These are phyloP conservation scores for Amphiduros pacificus DNA, from an alignment of 2,888 invertebrate species.

Conservation along the genomic window DNA sequence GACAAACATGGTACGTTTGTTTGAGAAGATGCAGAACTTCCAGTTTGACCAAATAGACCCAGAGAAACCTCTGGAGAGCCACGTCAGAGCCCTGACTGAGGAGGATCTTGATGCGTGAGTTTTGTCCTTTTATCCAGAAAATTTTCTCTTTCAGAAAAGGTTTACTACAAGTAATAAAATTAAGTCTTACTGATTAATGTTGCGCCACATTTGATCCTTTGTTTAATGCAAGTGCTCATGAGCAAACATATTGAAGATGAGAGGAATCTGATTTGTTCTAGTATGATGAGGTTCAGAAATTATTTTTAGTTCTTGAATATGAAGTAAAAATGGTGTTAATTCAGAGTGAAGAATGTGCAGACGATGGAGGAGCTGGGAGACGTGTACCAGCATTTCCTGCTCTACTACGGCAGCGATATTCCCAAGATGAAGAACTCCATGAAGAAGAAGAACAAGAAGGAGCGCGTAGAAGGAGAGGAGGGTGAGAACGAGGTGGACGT, in stretches of 20 bases:
- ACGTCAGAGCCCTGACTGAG: conserved; percentile 79
- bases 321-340: neutral
- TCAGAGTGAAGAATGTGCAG: conserved; percentile 50
- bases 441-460: conserved; percentile 55
- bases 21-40: conserved; percentile 89
- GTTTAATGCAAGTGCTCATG: too few species aligned
- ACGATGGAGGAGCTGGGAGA: conserved; percentile 86
- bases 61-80: conserved; percentile 82
- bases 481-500: conserved; percentile 63
- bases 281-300: too few species aligned
- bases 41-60: conserved; percentile 83
- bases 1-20: conserved; percentile 76
- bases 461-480: conserved; percentile 61
- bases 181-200: too few species aligned
- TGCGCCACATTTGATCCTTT: too few species aligned
- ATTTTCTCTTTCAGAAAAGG: too few species aligned
- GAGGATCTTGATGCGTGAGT: conserved; percentile 68
- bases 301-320: too few species aligned
- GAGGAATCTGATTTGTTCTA: too few species aligned
- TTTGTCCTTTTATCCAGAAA: too few species aligned
- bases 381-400: conserved; percentile 86
- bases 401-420: conserved; percentile 79
- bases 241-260: too few species aligned
- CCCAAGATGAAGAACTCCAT: conserved; percentile 65
- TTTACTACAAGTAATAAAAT: too few species aligned